Conservation (phyloP, 2,797 vertebrate genomes). For the Meriones psammophilus region DNA sequence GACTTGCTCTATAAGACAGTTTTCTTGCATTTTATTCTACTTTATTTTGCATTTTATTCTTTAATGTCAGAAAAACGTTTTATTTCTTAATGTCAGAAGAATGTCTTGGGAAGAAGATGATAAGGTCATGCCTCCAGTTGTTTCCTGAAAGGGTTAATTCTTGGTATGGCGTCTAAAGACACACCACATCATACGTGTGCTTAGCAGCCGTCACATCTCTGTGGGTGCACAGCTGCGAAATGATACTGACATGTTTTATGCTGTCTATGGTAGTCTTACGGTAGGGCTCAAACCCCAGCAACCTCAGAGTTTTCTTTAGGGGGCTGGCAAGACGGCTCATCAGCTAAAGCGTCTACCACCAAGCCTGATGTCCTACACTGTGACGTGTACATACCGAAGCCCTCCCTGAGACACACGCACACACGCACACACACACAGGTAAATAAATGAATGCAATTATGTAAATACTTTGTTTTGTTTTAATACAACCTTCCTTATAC, state of each 20-base stretch:
- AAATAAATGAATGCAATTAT: not conserved
- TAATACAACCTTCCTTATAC: not conserved
- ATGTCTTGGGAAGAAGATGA: not conserved
- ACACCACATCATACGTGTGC: rapidly evolving
- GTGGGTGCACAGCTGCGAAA: not conserved
- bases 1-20: conserved; percentile 1
- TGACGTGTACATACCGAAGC: not conserved
- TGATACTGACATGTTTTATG: not conserved
- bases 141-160: not conserved
- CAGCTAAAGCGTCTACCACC: not conserved
- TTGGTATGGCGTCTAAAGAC: not conserved
- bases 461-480: not conserved
- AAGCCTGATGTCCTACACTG: not conserved
- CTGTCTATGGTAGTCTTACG: not conserved
- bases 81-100: not conserved
- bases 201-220: not conserved
- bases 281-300: not conserved
- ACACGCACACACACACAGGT: not conserved
- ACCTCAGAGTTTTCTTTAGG: not conserved
- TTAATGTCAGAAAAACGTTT: not conserved
- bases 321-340: not conserved
- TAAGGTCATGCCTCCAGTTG: not conserved
- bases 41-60: too few relatives aligned
- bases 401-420: not conserved
- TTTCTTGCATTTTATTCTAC: not conserved